These are phyloP conservation scores for Diabrotica undecimpunctata DNA, from an alignment of 1,140 invertebrate species.

Conservation along the genomic window DNA sequence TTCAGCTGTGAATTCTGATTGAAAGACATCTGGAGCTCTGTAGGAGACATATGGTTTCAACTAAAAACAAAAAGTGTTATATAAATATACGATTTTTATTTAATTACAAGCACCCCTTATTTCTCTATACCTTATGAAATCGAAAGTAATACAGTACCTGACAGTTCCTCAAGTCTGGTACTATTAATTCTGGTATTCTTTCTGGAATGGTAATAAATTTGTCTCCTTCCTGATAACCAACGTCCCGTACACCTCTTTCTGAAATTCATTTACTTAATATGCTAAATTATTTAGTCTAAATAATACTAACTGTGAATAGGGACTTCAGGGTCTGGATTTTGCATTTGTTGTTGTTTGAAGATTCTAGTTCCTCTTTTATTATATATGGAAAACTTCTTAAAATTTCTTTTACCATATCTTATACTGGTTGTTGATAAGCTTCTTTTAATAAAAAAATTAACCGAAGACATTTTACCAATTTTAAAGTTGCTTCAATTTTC, in stretches of 20 bases:
- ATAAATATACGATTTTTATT: not conserved
- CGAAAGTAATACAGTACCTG: constrained; percentile 48
- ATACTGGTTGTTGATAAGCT: constrained; percentile 57
- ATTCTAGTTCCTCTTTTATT: constrained; percentile 68
- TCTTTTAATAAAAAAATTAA: constrained; percentile 47
- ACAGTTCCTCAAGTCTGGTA: constrained; percentile 79
- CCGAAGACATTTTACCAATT: constrained; percentile 21
- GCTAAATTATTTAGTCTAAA: constrained; percentile 3
- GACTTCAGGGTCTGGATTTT: constrained; percentile 57
- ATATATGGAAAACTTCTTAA: constrained; percentile 68
- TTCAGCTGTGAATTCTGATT: constrained; percentile 78
- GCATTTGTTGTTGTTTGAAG: constrained; percentile 59
- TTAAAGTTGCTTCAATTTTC: not conserved
- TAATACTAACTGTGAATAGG: constrained; percentile 56
- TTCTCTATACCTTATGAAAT: too few relatives aligned
- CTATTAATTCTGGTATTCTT: constrained; percentile 88
- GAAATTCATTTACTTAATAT: constrained; percentile 29
- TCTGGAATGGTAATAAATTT: constrained; percentile 71
- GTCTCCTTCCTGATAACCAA: constrained; percentile 55
- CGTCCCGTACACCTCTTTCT: constrained; percentile 64
- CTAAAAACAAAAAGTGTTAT: constrained; percentile 48
- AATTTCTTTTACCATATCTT: constrained; percentile 70
- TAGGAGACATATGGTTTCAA: constrained; percentile 95
- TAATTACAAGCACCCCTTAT: not conserved
- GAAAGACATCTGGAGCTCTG: constrained; percentile 64